Evolutionary conservation across 2,888 invertebrate species (phyloP), one percentile per base, ranked within the genome.

Genomic region (Camponotus fellah): DNA sequence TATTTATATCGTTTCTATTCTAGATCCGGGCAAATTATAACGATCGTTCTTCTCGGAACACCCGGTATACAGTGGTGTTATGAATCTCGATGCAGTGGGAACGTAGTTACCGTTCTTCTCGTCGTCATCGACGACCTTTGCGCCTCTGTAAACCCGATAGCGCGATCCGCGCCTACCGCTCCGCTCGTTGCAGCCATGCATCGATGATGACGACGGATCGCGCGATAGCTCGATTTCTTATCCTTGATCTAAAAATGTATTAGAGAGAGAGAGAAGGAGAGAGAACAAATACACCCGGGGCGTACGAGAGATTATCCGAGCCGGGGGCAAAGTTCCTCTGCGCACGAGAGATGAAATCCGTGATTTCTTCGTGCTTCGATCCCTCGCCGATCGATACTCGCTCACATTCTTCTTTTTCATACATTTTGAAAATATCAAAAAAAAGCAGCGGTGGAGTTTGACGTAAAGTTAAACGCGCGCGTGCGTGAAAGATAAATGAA

Each of bases 291-390:
- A 72, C 81, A 69, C 84, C 46, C 66, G 6, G 65, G 21, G 53
- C 37, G 37, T 65, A 34, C 60, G 46, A 34, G 53, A 53, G 53
- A n/a, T 53, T 26, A 37, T 32, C 34, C 64, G 1, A 65, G 40
- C 79, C n/a, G 64, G 64, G 82, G 79, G 74, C 77, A 79, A 84
- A 83, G 86, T 88, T 71, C 66, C 79, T n/a, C 34, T 43, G 49
- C n/a, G 58, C 64, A 32, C 17, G 37, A 21, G n/a, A 64, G 75
- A 64, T 37, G 2, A 26, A 12, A 49, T 32, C 0, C n/a, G 43
- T 14, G n/a, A 34, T 34, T 53, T 21, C 37, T 34, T 10, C 60
- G n/a, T 12, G 32, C 32, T 60, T 37, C 58, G 8, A 53, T 53
- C n/a, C 0, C n/a, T 8, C 3, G n/a, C 21, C 58, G 21, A 2